These are phyloP conservation scores for Agapetus fuscipes DNA, from an alignment of 2,888 invertebrate genomes.

Conservation along the genomic window DNA sequence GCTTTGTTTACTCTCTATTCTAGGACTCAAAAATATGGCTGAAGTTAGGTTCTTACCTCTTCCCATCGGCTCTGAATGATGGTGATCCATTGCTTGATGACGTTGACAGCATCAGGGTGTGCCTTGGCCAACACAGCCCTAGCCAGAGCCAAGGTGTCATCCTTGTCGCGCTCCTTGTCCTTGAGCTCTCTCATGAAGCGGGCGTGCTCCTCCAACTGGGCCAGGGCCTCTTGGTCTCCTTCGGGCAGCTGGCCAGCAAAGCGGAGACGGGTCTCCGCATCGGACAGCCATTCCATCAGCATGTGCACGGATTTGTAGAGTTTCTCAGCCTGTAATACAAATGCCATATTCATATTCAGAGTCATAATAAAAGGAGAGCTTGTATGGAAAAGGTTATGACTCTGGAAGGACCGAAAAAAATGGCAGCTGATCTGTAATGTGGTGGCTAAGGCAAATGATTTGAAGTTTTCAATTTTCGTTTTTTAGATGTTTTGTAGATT, in stretches of 20 bases:
- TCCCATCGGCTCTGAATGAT: slow-evolving; percentile 96
- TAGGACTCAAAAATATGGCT: too few species aligned
- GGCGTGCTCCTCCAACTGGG: slow-evolving; percentile 79
- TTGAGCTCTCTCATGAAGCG: slow-evolving; percentile 74
- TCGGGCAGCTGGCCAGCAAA: slow-evolving; percentile 88
- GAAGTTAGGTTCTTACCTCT: slow-evolving; percentile 60
- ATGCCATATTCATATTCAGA: background rate
- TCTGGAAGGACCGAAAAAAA: too few species aligned
- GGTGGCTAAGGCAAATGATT: too few species aligned
- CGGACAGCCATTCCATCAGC: slow-evolving; percentile 91
- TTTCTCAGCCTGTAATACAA: slow-evolving; percentile 61
- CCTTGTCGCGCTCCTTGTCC: slow-evolving; percentile 79
- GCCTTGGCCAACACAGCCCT: slow-evolving; percentile 82
- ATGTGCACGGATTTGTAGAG: slow-evolving; percentile 92
- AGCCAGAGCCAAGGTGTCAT: slow-evolving; percentile 77
- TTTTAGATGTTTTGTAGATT: slow-evolving; percentile 3
- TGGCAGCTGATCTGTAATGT: too few species aligned
- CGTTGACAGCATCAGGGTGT: slow-evolving; percentile 95
- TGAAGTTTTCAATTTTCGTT: too few species aligned
- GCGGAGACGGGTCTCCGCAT: slow-evolving; percentile 90
- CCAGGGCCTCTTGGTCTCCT: slow-evolving; percentile 77
- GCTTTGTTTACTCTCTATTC: too few species aligned
- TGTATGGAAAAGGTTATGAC: too few species aligned
- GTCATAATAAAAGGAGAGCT: too few species aligned
- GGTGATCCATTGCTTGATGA: slow-evolving; percentile 98